Evolutionary conservation across 2,113 vertebrate species (phyloP).

Genomic region (Noturus placidus): DNA sequence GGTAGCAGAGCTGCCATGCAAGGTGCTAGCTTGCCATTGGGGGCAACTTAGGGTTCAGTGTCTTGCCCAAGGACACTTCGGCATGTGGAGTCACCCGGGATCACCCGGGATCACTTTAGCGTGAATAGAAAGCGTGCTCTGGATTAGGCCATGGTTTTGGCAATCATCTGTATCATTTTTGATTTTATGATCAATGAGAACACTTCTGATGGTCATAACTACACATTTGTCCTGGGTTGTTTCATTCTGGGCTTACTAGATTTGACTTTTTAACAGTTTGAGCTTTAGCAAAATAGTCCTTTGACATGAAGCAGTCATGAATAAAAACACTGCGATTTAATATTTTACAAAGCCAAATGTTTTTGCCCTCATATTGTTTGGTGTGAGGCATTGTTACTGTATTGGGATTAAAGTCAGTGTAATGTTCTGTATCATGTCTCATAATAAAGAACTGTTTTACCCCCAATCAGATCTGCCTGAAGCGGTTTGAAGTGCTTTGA

Average conservation of each 20-base stretch:
- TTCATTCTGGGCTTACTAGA: not conserved
- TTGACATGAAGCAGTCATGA: not conserved
- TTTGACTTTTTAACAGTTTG: not conserved
- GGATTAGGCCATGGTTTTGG: not conserved
- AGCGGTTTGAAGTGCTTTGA: not conserved
- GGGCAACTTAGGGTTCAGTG: too few relatives aligned
- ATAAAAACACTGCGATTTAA: too few relatives aligned
- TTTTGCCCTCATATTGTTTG: not conserved
- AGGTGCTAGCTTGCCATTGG: too few relatives aligned
- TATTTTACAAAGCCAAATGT: too few relatives aligned
- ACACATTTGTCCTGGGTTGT: not conserved
- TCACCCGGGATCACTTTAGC: not conserved
- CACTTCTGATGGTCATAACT: not conserved
- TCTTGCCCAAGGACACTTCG: too few relatives aligned
- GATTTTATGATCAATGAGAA: not conserved
- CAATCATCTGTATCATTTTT: not conserved
- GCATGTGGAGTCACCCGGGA: too few relatives aligned
- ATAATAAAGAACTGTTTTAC: not conserved
- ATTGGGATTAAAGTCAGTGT: not conserved
- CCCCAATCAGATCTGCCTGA: not conserved
- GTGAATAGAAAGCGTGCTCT: not conserved
- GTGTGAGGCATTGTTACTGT: not conserved
- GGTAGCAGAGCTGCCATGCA: too few relatives aligned
- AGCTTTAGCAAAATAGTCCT: not conserved
- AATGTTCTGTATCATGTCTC: not conserved